A percentile compares a stretch with the other conserved stretches of the same genome.
phyloP scores from a whole-genome alignment of 2,888 invertebrate species.

The Nemotelus pantherinus region DNA sequence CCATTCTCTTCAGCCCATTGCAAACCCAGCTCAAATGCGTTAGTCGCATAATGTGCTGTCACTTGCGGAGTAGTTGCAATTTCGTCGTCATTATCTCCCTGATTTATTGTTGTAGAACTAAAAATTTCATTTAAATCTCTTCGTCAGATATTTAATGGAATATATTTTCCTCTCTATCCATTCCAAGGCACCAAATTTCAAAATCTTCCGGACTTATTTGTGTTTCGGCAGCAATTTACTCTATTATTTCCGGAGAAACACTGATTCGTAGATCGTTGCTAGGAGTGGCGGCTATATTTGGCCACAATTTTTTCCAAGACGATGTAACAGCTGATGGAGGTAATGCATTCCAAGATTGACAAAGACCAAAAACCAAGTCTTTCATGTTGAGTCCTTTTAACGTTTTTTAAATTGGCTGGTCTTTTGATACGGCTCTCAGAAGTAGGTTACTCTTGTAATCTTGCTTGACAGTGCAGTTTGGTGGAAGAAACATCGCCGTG shows the following conservation, averaged over 20 bases:
- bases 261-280: constrained; percentile 6
- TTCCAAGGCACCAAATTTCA: constrained; percentile 9
- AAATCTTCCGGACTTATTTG: constrained; percentile 4
- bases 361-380: background rate
- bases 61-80: background rate
- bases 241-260: background rate
- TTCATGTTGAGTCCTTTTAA: background rate
- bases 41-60: constrained; percentile 8
- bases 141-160: background rate
- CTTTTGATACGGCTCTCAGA: constrained; percentile 5
- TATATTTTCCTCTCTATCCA: constrained; percentile 17
- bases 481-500: background rate
- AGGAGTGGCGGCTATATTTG: background rate
- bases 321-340: background rate
- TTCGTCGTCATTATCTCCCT: background rate
- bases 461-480: background rate
- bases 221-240: constrained; percentile 7
- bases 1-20: constrained; percentile 10
- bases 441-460: background rate
- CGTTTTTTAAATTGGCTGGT: background rate
- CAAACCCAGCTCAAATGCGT: constrained; percentile 10
- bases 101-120: constrained; percentile 22
- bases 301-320: constrained; percentile 19
- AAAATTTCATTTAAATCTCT: background rate
- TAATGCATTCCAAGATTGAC: constrained; percentile 1